These are phyloP conservation scores for Euphysa ruthae DNA, from an alignment of 30 jellyfish, hydroid and myxozoan species.

Conservation along the genomic window DNA sequence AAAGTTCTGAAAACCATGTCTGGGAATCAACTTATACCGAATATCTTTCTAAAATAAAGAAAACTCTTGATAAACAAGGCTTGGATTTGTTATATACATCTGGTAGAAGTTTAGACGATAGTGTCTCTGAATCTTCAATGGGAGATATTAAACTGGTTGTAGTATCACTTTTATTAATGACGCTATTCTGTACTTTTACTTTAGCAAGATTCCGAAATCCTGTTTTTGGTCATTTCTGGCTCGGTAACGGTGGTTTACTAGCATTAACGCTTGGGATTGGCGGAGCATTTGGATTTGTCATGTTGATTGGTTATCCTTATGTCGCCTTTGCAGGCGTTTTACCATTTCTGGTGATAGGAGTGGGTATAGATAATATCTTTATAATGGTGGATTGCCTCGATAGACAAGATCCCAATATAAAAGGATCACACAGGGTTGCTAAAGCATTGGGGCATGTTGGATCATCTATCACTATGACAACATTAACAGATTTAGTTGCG, in stretches of 20 bases:
- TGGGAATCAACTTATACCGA: constrained; percentile 57
- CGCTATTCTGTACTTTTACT: constrained; percentile 57
- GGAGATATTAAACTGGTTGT: constrained; percentile 52
- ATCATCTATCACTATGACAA: constrained; percentile 86
- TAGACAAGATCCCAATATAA: constrained; percentile 38
- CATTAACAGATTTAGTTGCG: constrained; percentile 78
- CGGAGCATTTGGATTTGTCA: constrained; percentile 68
- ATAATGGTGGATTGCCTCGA: constrained; percentile 69
- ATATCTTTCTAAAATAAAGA: constrained; percentile 11
- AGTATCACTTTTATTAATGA: constrained; percentile 59
- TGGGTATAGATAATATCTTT: constrained; percentile 90
- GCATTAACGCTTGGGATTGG: constrained; percentile 77
- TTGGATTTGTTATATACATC: constrained; percentile 44
- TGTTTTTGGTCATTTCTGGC: constrained; percentile 58
- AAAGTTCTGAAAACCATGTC: constrained; percentile 16
- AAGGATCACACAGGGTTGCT: constrained; percentile 53
- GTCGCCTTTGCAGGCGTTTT: constrained; percentile 86
- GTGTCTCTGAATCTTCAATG: constrained; percentile 67
- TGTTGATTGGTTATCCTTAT: constrained; percentile 65
- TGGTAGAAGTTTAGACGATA: constrained; percentile 65
- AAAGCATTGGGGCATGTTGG: constrained; percentile 71
- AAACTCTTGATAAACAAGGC: constrained; percentile 13
- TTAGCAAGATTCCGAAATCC: constrained; percentile 39
- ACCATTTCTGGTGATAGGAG: constrained; percentile 93
- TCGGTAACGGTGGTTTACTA: constrained; percentile 61